phyloP scores from a whole-genome alignment of 2,797 vertebrate genomes.

The Danio kyathit region DNA sequence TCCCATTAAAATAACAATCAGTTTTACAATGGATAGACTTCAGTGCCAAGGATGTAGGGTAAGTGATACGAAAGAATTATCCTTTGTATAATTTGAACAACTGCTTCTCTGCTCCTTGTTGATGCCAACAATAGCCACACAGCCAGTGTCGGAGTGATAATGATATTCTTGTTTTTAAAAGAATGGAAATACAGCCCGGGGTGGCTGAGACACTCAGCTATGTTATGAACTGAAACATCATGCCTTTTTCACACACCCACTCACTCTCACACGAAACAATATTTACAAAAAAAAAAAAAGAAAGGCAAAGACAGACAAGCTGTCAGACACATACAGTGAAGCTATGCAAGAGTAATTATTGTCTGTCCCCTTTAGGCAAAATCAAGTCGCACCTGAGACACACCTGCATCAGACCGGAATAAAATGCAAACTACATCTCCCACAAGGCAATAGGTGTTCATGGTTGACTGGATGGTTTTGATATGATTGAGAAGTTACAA shows the following conservation, averaged over 20 bases:
- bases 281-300: conserved; percentile 36
- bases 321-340: conserved; percentile 43
- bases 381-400: background rate
- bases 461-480: conserved; percentile 6
- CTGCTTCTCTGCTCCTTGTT: background rate
- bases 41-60: background rate
- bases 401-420: conserved; percentile 36
- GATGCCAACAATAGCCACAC: conserved; percentile 4
- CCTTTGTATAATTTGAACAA: conserved; percentile 24
- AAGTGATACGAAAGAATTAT: background rate
- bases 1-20: too few relatives aligned
- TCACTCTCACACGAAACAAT: conserved; percentile 59
- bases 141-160: conserved; percentile 30
- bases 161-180: conserved; percentile 22
- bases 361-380: conserved; percentile 69
- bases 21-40: background rate
- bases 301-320: conserved; percentile 45
- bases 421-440: conserved; percentile 38
- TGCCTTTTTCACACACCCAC: conserved; percentile 31
- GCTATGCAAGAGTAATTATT: conserved; percentile 39
- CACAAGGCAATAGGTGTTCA: conserved; percentile 28
- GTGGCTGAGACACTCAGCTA: conserved; percentile 58
- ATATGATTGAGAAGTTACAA: background rate
- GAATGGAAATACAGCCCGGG: conserved; percentile 1
- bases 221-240: conserved; percentile 55